These are phyloP conservation scores for Heteropelma amictum DNA, from an alignment of 2,888 invertebrate species.

Conservation along the genomic window DNA sequence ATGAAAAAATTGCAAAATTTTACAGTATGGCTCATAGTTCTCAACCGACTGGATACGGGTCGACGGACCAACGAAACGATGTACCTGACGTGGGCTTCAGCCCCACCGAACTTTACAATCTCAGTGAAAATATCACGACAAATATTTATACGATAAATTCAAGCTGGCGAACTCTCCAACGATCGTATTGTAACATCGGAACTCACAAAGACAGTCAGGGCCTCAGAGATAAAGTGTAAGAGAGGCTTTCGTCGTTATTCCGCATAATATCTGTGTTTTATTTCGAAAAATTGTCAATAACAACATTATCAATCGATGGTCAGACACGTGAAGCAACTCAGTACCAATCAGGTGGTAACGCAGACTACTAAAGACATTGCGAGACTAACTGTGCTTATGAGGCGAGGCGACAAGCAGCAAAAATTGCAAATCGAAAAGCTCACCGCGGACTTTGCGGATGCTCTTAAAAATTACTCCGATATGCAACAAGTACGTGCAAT, in stretches of 20 bases:
- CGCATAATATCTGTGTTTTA: too few relatives aligned
- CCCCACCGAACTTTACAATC: constrained; percentile 87
- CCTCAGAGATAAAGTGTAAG: constrained; percentile 84
- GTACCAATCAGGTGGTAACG: constrained; percentile 86
- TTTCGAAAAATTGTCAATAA: background rate
- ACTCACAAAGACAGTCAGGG: constrained; percentile 86
- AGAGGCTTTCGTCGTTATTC: too few relatives aligned
- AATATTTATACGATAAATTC: constrained; percentile 89
- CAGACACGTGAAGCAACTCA: constrained; percentile 87
- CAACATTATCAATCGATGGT: background rate
- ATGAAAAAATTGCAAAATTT: constrained; percentile 28
- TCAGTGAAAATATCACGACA: constrained; percentile 89
- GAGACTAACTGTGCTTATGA: constrained; percentile 84
- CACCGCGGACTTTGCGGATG: constrained; percentile 89
- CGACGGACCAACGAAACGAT: constrained; percentile 77
- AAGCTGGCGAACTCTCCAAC: constrained; percentile 86
- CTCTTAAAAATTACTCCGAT: constrained; percentile 86
- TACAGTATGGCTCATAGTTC: constrained; percentile 75
- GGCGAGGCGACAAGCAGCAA: constrained; percentile 87
- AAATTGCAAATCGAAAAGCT: constrained; percentile 91
- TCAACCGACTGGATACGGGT: constrained; percentile 73
- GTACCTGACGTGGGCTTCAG: constrained; percentile 86
- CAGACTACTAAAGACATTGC: constrained; percentile 87
- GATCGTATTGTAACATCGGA: constrained; percentile 86
- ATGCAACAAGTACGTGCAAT: constrained; percentile 85